These are phyloP conservation scores for Platichthys flesus DNA, from an alignment of 2,113 vertebrate species.

Conservation along the genomic window DNA sequence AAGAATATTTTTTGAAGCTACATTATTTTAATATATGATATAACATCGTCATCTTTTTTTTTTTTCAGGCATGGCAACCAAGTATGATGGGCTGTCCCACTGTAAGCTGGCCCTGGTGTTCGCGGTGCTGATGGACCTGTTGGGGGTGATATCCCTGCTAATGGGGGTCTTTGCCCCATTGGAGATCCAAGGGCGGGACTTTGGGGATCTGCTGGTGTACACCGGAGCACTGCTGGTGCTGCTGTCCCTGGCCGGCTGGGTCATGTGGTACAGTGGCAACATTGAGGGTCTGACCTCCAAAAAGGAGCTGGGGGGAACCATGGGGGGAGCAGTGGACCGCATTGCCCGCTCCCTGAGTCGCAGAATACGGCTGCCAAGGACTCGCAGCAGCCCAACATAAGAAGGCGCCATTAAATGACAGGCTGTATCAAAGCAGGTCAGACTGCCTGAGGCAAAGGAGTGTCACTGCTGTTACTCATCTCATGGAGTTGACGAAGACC, in stretches of 20 bases:
- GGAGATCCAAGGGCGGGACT: constrained; percentile 85
- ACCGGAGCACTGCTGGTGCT: constrained; percentile 87
- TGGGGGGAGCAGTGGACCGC: constrained; percentile 74
- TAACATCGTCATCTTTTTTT: background rate
- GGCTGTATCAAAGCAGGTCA: background rate
- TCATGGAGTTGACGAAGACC: background rate
- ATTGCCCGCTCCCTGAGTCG: constrained; percentile 78
- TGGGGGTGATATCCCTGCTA: constrained; percentile 83
- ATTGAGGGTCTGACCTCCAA: constrained; percentile 82
- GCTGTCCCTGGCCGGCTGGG: constrained; percentile 88
- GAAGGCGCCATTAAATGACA: background rate
- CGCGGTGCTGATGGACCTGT: constrained; percentile 86
- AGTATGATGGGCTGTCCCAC: constrained; percentile 83
- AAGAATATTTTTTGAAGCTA: background rate
- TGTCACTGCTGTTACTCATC: background rate
- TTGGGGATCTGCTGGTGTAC: constrained; percentile 91
- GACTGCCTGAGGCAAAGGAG: constrained; percentile 23
- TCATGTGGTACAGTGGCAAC: constrained; percentile 94
- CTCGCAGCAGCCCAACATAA: constrained; percentile 66
- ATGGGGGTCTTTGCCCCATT: constrained; percentile 88
- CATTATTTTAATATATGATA: background rate
- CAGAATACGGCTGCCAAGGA: constrained; percentile 67
- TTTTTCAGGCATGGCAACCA: constrained; percentile 66
- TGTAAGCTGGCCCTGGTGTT: constrained; percentile 87
- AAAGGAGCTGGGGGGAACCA: constrained; percentile 60